Percentiles rank a stretch among this genome's conserved stretches.
phyloP scores from a whole-genome alignment of 2,797 vertebrate species.

The Typhlichthys subterraneus region DNA sequence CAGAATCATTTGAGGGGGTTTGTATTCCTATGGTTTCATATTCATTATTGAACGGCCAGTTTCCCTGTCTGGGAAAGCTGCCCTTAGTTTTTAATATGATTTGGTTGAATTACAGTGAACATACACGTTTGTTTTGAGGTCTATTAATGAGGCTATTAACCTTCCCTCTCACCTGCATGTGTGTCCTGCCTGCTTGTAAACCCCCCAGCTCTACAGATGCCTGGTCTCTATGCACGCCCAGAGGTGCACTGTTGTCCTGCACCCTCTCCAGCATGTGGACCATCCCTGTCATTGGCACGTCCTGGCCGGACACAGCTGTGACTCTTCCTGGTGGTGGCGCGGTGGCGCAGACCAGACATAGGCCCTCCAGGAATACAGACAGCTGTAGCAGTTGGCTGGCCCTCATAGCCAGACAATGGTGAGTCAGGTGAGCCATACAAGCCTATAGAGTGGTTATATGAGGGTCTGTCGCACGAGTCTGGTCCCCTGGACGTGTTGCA shows the following conservation, averaged over 20 bases:
- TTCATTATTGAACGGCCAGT: neutral
- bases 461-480: neutral
- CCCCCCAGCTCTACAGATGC: slow-evolving; percentile 34
- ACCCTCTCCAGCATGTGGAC: slow-evolving; percentile 48
- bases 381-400: slow-evolving; percentile 31
- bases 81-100: neutral
- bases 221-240: slow-evolving; percentile 38
- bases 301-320: slow-evolving; percentile 31
- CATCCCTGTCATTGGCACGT: slow-evolving; percentile 51
- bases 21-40: no score
- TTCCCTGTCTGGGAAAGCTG: neutral
- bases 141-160: no score
- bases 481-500: slow-evolving; percentile 14
- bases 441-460: no score
- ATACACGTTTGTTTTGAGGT: no score
- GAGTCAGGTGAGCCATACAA: neutral
- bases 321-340: neutral
- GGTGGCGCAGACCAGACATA: slow-evolving; percentile 10
- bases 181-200: slow-evolving; percentile 26
- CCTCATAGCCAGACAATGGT: neutral
- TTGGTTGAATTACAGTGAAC: neutral
- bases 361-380: slow-evolving; percentile 30
- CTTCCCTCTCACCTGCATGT: slow-evolving; percentile 44
- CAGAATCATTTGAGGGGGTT: no score
- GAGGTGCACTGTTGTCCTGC: slow-evolving; percentile 21